phyloP scores from a whole-genome alignment of 2,797 vertebrate species.

The Arnoldichthys spilopterus region DNA sequence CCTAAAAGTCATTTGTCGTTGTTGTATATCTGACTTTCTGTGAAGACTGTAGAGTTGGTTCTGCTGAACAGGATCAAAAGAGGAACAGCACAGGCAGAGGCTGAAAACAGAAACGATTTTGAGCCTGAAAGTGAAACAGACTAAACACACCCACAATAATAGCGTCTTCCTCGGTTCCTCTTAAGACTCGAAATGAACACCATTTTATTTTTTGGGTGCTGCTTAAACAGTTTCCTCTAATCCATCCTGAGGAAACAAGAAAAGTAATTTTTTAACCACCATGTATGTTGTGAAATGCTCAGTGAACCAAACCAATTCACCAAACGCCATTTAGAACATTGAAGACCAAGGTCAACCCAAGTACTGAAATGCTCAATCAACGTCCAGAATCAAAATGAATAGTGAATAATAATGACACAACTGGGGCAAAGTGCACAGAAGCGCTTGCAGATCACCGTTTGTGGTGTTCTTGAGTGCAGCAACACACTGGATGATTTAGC shows the following conservation, averaged over 20 bases:
- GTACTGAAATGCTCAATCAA: background rate
- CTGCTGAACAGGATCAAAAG: slow-evolving; percentile 15
- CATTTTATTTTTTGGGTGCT: background rate
- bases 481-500: background rate
- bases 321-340: slow-evolving; percentile 3
- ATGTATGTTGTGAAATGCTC: background rate
- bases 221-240: background rate
- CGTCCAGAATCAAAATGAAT: background rate
- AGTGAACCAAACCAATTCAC: background rate
- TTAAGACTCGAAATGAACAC: slow-evolving; percentile 4
- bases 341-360: slow-evolving; percentile 38
- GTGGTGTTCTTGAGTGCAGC: slow-evolving; percentile 3
- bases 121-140: slow-evolving; percentile 19
- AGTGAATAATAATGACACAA: background rate
- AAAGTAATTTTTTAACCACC: background rate
- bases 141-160: background rate
- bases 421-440: background rate
- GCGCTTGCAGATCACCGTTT: background rate
- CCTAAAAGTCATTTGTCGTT: background rate
- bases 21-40: background rate
- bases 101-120: slow-evolving; percentile 16
- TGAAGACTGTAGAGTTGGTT: background rate
- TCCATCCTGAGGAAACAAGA: background rate
- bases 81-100: slow-evolving; percentile 15
- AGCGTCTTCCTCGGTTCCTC: slow-evolving; percentile 5